Base-by-base conservation (phyloP, 2,113 vertebrate species). In the Amazona vittata region DNA sequence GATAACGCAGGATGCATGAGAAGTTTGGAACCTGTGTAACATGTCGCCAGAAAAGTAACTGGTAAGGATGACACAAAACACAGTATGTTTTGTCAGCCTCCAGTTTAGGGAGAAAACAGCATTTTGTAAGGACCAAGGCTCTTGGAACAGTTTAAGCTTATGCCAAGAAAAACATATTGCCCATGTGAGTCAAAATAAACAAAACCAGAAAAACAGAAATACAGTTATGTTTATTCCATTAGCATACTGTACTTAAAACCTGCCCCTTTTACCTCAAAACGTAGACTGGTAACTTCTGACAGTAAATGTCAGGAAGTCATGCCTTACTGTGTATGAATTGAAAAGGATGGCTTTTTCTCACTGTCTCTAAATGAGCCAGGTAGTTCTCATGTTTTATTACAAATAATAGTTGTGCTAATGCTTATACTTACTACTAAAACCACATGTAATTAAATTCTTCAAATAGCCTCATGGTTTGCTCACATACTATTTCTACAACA, bases 401-500 rank as follows among this genome's bases (percentile, higher is more conserved):
- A 28, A 97, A 94, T 96, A 98, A 94, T 71, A 88, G 55, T 81
- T 83, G 81, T 60, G 80, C 57, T 94, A 92, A 94, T 94, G 71
- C 93, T 95, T 96, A 90, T 71, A 82, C 83, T 94, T 97, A 85
- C 93, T 98, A 94, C 79, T 95, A 97, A 97, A 95, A 31, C 41
- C 47, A 86, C 73, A 83, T 35, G 47, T 95, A 95, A 97, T 94
- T 96, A 60, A 94, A 96, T 96, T 95, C 97, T 84, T 97, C 86
- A 93, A 95, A 91, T 19, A 87, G 89, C 64, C 77, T 74, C 77
- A 71, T 52, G 52, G 75, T 87, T 96, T 83, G 77, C 69, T 92
- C 7, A 22, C 44, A 41, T 5, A 25, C 43, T 85, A 49, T 88
- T 94, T 96, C 84, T 94, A 83, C 62, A 75, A 33, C 79, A 55